These are phyloP conservation scores for Volucella inanis DNA, from an alignment of 2,888 invertebrate genomes.

Conservation along the genomic window DNA sequence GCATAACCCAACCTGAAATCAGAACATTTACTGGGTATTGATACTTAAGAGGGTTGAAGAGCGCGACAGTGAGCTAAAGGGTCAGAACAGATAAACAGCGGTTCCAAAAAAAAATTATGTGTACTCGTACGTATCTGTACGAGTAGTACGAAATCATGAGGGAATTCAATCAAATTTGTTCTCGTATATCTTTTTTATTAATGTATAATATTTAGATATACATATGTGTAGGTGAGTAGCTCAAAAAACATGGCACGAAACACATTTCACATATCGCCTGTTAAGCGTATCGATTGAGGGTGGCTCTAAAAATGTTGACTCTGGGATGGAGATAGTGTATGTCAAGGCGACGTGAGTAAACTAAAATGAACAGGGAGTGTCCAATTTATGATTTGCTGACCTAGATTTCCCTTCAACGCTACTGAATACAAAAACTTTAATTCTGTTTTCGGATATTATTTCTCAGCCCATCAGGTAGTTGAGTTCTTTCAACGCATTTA, in stretches of 20 bases:
- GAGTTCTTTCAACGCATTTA: constrained; percentile 1
- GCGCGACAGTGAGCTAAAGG: constrained; percentile 4
- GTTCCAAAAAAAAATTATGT: neutral
- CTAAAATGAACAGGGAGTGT: constrained; percentile 59
- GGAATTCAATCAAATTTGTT: constrained; percentile 48
- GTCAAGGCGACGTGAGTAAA: constrained; percentile 59
- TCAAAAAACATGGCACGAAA: constrained; percentile 16
- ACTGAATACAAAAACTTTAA: constrained; percentile 21
- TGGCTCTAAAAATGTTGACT: constrained; percentile 3
- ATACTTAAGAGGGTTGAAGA: constrained; percentile 20
- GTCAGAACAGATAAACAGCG: constrained; percentile 21
- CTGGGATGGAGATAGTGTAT: constrained; percentile 34
- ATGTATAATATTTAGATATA: neutral
- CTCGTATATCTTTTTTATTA: constrained; percentile 20
- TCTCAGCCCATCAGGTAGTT: constrained; percentile 14
- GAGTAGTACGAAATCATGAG: neutral
- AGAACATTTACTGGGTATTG: constrained; percentile 16
- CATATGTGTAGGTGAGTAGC: neutral
- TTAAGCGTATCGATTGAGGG: constrained; percentile 55
- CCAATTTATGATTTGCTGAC: constrained; percentile 46
- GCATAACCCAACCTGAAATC: constrained; percentile 58
- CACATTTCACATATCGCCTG: constrained; percentile 36
- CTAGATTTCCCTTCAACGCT: constrained; percentile 29
- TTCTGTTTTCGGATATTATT: constrained; percentile 24
- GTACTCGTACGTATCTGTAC: neutral